phyloP scores from a whole-genome alignment of 1,140 invertebrate genomes.

The Drosophila insularis region DNA sequence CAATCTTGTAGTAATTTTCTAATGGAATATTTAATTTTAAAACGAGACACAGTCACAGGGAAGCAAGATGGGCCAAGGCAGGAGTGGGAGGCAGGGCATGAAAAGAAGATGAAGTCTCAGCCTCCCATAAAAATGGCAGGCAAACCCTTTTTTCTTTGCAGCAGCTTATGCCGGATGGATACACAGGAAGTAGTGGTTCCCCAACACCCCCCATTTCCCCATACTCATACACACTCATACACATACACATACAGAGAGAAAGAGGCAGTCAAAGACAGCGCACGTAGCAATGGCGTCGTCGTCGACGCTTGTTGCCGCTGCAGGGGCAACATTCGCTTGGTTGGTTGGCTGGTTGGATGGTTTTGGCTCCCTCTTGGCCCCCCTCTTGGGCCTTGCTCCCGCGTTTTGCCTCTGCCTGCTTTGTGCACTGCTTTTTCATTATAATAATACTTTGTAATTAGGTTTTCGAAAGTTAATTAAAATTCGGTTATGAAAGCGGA shows the following conservation, averaged over 20 bases:
- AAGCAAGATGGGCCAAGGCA: neutral
- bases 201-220: conserved; percentile 11
- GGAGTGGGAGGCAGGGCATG: conserved; percentile 30
- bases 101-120: conserved; percentile 48
- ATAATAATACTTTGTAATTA: conserved; percentile 83
- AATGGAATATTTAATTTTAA: conserved; percentile 82
- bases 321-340: conserved; percentile 62
- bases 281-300: conserved; percentile 30
- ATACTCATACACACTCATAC: conserved; percentile 1
- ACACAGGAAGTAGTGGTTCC: conserved; percentile 73
- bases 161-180: conserved; percentile 76
- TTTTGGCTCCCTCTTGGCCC: neutral
- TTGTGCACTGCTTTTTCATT: conserved; percentile 82
- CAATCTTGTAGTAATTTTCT: conserved; percentile 82
- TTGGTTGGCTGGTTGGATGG: conserved; percentile 45
- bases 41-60: conserved; percentile 66
- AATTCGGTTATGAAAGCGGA: conserved; percentile 83
- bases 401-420: conserved; percentile 48
- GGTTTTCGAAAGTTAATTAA: conserved; percentile 83
- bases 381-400: conserved; percentile 12
- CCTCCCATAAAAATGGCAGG: conserved; percentile 64
- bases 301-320: conserved; percentile 42
- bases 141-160: conserved; percentile 57
- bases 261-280: conserved; percentile 64
- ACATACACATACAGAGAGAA: conserved; percentile 1